Conservation (phyloP, 2,113 vertebrate species). For the Thermophis baileyi region DNA sequence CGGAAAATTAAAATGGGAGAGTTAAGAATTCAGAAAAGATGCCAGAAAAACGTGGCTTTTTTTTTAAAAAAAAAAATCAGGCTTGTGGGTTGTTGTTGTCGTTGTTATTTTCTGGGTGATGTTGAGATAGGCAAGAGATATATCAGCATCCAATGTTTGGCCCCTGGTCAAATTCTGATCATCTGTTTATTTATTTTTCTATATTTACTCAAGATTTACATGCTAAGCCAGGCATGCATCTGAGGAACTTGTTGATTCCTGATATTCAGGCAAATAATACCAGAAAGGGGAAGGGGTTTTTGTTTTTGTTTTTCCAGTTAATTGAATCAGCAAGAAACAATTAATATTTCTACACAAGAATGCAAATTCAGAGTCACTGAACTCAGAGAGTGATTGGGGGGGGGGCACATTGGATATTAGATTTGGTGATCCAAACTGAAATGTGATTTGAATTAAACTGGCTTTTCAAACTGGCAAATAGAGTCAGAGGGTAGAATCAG, state of each 20-base stretch:
- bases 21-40: slow-evolving; percentile 34
- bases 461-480: background rate
- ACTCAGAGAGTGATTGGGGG: background rate
- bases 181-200: background rate
- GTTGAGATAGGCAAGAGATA: background rate
- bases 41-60: slow-evolving; percentile 9
- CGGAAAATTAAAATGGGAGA: slow-evolving; percentile 21
- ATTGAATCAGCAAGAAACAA: background rate
- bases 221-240: background rate
- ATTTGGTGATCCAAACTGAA: background rate
- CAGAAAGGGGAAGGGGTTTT: background rate
- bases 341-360: background rate
- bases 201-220: background rate
- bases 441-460: background rate
- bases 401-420: background rate
- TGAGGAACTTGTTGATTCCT: background rate
- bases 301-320: too few species aligned
- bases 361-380: background rate
- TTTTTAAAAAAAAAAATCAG: background rate
- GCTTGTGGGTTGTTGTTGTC: background rate
- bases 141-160: background rate
- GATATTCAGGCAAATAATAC: background rate
- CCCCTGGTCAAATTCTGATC: too few species aligned
- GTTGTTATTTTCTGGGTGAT: background rate
- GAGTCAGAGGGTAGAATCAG: background rate